Evolutionary conservation across 2,113 vertebrate genomes (phyloP).

Genomic region (Aleadryas rufinucha): DNA sequence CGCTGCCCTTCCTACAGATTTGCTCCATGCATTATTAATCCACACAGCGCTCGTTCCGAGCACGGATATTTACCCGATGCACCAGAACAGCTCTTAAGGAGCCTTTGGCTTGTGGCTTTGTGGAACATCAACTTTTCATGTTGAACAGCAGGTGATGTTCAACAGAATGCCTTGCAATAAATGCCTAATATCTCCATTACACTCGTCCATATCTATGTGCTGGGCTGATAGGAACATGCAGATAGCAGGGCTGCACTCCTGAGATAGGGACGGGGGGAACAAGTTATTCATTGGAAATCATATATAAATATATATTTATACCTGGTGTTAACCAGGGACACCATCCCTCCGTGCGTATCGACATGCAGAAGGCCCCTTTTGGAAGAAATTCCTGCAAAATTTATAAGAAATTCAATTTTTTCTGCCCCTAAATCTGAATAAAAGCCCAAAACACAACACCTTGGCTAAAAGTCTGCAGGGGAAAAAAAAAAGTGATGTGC

Average conservation of each 20-base stretch:
- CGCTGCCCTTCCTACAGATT: background rate
- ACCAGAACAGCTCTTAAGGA: slow-evolving; percentile 17
- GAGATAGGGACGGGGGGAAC: background rate
- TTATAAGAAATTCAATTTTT: background rate
- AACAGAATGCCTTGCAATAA: slow-evolving; percentile 26
- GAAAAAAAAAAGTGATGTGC: accelerated
- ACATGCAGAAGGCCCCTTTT: background rate
- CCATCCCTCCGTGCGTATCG: accelerated
- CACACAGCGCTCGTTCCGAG: background rate
- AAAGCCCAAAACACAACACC: background rate
- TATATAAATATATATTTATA: background rate
- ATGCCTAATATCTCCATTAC: slow-evolving; percentile 36
- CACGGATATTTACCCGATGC: slow-evolving; percentile 15
- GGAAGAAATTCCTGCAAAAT: background rate
- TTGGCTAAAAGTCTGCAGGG: background rate
- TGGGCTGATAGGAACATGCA: background rate
- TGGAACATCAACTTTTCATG: slow-evolving; percentile 54
- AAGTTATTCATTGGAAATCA: slow-evolving; percentile 16
- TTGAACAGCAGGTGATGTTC: slow-evolving; percentile 64
- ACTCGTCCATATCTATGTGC: background rate
- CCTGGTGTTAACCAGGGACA: background rate
- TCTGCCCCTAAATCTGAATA: background rate
- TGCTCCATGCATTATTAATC: slow-evolving; percentile 52
- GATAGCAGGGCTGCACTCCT: slow-evolving; percentile 31
- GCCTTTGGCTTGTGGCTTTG: slow-evolving; percentile 24